Percentiles rank a stretch among this genome's conserved stretches.
These are phyloP conservation scores for Chaenodraco wilsoni DNA, from an alignment of 2,797 vertebrate genomes.

Conservation along the genomic window DNA sequence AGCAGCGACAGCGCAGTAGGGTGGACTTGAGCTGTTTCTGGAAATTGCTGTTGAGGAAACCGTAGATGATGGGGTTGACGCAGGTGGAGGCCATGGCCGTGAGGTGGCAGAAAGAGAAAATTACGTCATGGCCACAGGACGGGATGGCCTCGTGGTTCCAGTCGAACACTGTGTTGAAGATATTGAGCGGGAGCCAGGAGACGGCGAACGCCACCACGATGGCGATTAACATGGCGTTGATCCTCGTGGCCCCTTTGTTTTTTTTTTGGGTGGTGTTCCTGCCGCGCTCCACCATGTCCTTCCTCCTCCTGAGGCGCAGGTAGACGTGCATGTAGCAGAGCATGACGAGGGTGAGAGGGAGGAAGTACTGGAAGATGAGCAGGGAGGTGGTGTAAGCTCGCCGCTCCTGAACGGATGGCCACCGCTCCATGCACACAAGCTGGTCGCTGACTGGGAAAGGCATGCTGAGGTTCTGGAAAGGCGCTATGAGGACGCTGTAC, in stretches of 20 bases:
- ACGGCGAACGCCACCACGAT: conserved; percentile 85
- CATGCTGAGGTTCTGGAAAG: conserved; percentile 83
- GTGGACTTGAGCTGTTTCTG: conserved; percentile 87
- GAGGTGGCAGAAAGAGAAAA: conserved; percentile 90
- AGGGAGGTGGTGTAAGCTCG: conserved; percentile 87
- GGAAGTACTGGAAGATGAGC: conserved; percentile 86
- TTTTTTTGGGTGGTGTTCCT: conserved; percentile 75
- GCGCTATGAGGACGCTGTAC: conserved; percentile 78
- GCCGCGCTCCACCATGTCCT: conserved; percentile 86
- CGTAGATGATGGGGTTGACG: conserved; percentile 89
- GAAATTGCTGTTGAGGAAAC: conserved; percentile 90
- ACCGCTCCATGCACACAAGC: conserved; percentile 83
- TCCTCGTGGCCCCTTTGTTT: conserved; percentile 79
- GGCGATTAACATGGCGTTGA: conserved; percentile 86
- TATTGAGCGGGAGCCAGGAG: conserved; percentile 87
- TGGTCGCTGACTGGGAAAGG: conserved; percentile 75
- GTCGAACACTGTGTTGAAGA: conserved; percentile 89
- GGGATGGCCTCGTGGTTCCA: conserved; percentile 86
- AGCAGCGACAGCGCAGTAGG: conserved; percentile 85
- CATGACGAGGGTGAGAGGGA: conserved; percentile 84
- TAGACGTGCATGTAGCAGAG: conserved; percentile 87
- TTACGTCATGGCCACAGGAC: conserved; percentile 81
- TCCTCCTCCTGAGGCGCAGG: conserved; percentile 84
- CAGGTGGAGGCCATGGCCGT: conserved; percentile 87
- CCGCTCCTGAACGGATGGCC: conserved; percentile 80